These are phyloP conservation scores for Artibeus jamaicensis DNA, from an alignment of 2,797 vertebrate species.

Conservation along the genomic window DNA sequence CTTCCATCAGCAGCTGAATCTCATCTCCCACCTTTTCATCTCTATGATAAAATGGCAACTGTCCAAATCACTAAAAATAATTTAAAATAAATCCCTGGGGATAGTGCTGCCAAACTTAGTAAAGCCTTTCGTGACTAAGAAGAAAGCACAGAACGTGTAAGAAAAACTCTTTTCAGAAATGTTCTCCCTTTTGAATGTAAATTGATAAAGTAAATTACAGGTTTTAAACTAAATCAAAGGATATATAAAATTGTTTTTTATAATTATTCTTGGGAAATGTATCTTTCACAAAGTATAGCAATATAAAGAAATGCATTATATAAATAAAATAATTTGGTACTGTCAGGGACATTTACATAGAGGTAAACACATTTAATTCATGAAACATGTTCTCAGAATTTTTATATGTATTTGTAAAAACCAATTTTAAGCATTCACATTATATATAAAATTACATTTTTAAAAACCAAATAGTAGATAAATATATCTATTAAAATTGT, in stretches of 20 bases:
- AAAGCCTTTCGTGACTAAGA: slow-evolving; percentile 48
- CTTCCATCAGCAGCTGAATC: slow-evolving; percentile 52
- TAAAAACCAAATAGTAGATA: background rate
- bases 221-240: slow-evolving; percentile 26
- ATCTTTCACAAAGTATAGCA: slow-evolving; percentile 8
- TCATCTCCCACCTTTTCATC: slow-evolving; percentile 42
- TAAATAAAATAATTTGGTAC: slow-evolving; percentile 11
- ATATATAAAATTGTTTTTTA: background rate
- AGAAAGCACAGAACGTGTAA: slow-evolving; percentile 5
- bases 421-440: background rate
- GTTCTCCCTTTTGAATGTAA: slow-evolving; percentile 29
- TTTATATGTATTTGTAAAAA: background rate
- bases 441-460: background rate
- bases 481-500: background rate
- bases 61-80: slow-evolving; percentile 65
- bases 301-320: background rate
- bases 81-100: slow-evolving; percentile 49
- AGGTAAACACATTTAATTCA: background rate
- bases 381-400: background rate
- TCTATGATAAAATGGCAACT: slow-evolving; percentile 61
- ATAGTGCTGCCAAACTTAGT: slow-evolving; percentile 42
- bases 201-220: background rate
- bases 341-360: slow-evolving; percentile 49
- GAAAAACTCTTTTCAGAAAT: slow-evolving; percentile 43
- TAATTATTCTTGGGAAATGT: background rate